Evolutionary conservation across 2,113 vertebrate genomes (phyloP).

Genomic region (human): GRCh38 chr3:108059501-108060000

Average conservation of each 20-base stretch:
- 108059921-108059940: background rate
- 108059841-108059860: background rate
- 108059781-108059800: background rate
- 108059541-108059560: conserved; percentile 79
- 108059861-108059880: background rate
- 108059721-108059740: background rate
- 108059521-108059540: conserved; percentile 69
- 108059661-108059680: background rate
- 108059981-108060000: background rate
- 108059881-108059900: background rate
- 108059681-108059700: background rate
- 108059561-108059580: conserved; percentile 32
- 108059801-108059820: background rate
- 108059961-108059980: background rate
- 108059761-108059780: background rate
- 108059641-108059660: background rate
- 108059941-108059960: background rate
- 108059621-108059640: conserved; percentile 9
- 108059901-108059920: background rate
- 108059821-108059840: background rate
- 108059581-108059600: background rate
- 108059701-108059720: background rate
- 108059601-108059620: background rate
- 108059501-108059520: conserved; percentile 83
- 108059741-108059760: background rate